Percentiles rank a stretch among this genome's conserved stretches.
phyloP scores from a whole-genome alignment of 1,140 invertebrate genomes.

The Antheraea pernyi region DNA sequence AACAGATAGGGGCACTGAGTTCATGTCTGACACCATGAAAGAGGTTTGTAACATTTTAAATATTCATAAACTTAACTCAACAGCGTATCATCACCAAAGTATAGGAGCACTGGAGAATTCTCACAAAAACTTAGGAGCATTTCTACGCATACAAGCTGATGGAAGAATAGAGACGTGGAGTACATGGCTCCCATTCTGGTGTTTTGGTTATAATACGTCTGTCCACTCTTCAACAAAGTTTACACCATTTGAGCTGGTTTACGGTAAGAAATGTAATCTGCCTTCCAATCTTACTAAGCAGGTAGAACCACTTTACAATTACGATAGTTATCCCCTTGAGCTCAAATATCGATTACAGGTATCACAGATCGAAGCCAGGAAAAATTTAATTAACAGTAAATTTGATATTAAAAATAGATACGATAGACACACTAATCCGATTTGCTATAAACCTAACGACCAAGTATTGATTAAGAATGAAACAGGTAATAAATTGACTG shows the following conservation, averaged over 20 bases:
- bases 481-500: conserved; percentile 13
- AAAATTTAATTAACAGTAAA: conserved; percentile 22
- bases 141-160: conserved; percentile 22
- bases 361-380: conserved; percentile 13
- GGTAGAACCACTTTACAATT: conserved; percentile 9
- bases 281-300: no score
- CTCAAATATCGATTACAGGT: neutral
- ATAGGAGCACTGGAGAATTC: conserved; percentile 22
- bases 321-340: conserved; percentile 16
- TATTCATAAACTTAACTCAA: conserved; percentile 20
- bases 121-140: conserved; percentile 1
- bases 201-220: conserved; percentile 24
- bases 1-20: conserved; percentile 19
- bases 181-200: conserved; percentile 29
- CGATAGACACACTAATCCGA: conserved; percentile 16
- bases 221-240: conserved; percentile 15
- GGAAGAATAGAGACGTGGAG: conserved; percentile 22
- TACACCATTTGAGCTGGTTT: no score
- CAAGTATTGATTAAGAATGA: conserved; percentile 21
- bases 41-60: conserved; percentile 13
- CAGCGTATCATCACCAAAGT: conserved; percentile 10
- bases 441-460: conserved; percentile 16
- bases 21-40: neutral
- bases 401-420: conserved; percentile 11
- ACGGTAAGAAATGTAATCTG: conserved; percentile 3